Evolutionary conservation across 2,113 vertebrate genomes (phyloP), one percentile per base, ranked within the genome.

Genomic region (Dipodomys spectabilis): DNA sequence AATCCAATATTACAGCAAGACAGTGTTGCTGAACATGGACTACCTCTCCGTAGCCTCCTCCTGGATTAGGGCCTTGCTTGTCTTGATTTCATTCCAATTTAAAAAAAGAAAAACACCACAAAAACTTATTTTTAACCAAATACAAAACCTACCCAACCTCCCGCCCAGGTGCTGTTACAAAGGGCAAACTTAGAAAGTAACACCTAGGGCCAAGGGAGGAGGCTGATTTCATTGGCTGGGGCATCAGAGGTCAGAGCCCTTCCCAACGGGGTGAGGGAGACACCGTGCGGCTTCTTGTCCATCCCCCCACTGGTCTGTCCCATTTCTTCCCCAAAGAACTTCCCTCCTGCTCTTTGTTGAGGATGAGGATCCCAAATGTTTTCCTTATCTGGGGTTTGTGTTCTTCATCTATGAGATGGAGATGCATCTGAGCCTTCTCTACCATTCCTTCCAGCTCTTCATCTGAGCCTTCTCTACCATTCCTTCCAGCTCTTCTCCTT

Each of bases 361-460:
- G 35, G 65, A 27, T 35, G 35, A 1, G 11, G 39, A 39, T 8
- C 25, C 10, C 49, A 25, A 64, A 49, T 79, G 7, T 73, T 45
- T 22, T 80, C 16, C 16, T 7, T 39, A 15, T n/a, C 60, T 60
- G n/a, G 65, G 65, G 16, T 82, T 94, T 89, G 16, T 64, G 81
- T 45, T 95, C 60, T 71, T 93, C 53, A 67, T 44, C 75, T 94
- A 67, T 39, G 25, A 86, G 77, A 32, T 81, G 64, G n/a, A 5
- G 5, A 4, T 32, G 2, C 6, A 1, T 23, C 44, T 1, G 62
- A 60, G 74, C 35, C n/a, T 57, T 73, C 65, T 44, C 74, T 19
- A 23, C 22, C 23, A 4, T 82, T 82, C 78, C 79, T 87, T 92
- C 83, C 22, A 30, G 67, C 57, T 64, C 60, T 91, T 69, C 49